Evolutionary conservation across 2,888 invertebrate genomes (phyloP), one percentile per base, ranked within the genome.

Genomic region (Acronicta psi): DNA sequence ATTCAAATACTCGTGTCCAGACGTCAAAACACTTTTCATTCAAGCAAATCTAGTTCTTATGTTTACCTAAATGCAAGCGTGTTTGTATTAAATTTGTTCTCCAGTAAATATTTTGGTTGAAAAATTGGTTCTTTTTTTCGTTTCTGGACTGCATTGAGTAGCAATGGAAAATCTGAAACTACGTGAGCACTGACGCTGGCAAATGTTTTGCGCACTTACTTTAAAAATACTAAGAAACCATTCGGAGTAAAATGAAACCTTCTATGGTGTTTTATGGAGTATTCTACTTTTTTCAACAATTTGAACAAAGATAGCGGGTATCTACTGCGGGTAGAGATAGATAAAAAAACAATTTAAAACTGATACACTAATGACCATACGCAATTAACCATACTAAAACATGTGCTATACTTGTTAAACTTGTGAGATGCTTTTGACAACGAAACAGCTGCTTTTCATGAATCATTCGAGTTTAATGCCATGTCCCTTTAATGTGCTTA

Each of bases 401-500:
- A 47, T 46, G 13, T 58, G 18, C 38, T 38, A 5, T 2, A 9
- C 13, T 25, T 18, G 43, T 43, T 47, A 44, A 18, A 36, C 23
- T 51, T 55, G 17, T 14, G 25, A 29, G 18, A 54, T 37, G 25
- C 13, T 60, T 50, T 62, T 57, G 40, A 55, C 45, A 20, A 37
- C 31, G 16, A 38, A 65, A 51, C 77, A 81, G 74, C 73, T 80
- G 81, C 40, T 58, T 14, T n/a, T 49, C 49, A 62, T 72, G 49
- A 57, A 50, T 77, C 71, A 76, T 69, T 53, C 57, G 46, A 49
- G 52, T 56, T 72, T 70, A 70, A 74, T 69, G 65, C 69, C 37
- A 50, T 53, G 71, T 75, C 73, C 80, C 77, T 83, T 82, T 81
- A 74, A 82, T 80, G 77, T 73, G 73, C 46, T 76, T 69, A 60